Conservation (phyloP, 2,797 vertebrate genomes). For the Distichodus sexfasciatus region DNA sequence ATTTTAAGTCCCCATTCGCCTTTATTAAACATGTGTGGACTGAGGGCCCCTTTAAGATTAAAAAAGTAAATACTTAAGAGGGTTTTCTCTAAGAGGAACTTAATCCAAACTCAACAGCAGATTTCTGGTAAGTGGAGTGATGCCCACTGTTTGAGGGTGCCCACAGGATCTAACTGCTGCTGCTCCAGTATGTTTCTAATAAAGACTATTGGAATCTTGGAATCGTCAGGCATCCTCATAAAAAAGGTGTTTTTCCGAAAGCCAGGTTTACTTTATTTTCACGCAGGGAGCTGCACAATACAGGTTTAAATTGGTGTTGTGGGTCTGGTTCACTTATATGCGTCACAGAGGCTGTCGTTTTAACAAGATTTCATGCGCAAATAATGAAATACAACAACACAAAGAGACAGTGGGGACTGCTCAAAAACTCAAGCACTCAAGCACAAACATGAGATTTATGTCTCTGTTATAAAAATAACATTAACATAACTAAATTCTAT, state of each 20-base stretch:
- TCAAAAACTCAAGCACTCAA: too few species aligned
- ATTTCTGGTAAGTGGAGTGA: neutral
- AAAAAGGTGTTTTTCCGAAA: neutral
- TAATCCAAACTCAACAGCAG: neutral
- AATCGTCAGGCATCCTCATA: neutral
- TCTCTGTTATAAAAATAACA: too few species aligned
- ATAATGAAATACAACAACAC: too few species aligned
- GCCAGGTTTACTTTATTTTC: neutral
- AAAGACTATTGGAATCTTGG: constrained; percentile 16
- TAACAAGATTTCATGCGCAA: too few species aligned
- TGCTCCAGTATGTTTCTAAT: constrained; percentile 5
- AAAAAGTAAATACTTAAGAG: too few species aligned
- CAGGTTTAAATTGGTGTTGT: neutral
- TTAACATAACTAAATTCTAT: too few species aligned
- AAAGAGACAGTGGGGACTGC: too few species aligned
- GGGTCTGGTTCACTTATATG: neutral
- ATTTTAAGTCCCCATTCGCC: too few species aligned
- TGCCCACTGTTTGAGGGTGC: neutral
- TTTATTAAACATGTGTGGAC: too few species aligned
- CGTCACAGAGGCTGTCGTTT: too few species aligned
- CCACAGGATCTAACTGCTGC: neutral
- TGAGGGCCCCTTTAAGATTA: too few species aligned
- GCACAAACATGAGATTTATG: too few species aligned
- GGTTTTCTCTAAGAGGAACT: neutral
- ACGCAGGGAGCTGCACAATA: neutral